A percentile compares a stretch with the other conserved stretches of the same genome.
Conservation (phyloP, 2,797 vertebrate species). For the Ispidina picta region DNA sequence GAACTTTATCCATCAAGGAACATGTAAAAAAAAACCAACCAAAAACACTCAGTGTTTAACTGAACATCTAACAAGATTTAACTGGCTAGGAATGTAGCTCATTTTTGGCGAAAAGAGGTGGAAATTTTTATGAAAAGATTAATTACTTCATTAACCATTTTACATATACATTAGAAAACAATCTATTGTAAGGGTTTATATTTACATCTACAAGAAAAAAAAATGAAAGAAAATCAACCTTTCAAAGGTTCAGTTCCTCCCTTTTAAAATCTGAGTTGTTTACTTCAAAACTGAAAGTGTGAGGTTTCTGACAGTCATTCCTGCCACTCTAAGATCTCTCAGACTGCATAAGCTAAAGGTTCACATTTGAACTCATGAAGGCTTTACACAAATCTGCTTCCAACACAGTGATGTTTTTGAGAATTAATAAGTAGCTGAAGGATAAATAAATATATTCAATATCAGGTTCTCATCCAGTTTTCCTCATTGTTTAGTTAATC, state of each 20-base stretch:
- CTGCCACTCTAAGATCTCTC: neutral
- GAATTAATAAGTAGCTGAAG: neutral
- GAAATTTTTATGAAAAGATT: neutral
- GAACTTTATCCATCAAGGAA: neutral
- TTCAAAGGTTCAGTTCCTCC: neutral
- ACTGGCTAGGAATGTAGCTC: neutral
- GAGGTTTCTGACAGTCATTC: neutral
- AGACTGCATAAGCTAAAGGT: neutral
- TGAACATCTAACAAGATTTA: neutral
- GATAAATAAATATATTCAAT: neutral
- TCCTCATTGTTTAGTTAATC: neutral
- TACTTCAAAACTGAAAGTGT: neutral
- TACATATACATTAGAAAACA: neutral
- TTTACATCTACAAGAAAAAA: neutral
- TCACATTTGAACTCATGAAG: neutral
- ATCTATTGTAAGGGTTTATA: neutral
- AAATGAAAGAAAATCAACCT: neutral
- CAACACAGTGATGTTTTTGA: neutral
- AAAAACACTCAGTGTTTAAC: no score
- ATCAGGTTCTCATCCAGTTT: neutral
- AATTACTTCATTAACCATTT: neutral
- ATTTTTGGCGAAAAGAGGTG: neutral
- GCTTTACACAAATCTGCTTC: neutral
- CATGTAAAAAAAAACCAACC: no score
- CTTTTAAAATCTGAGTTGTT: neutral